Evolutionary conservation across 1,140 invertebrate genomes (phyloP).

Genomic region (Neuroterus valhalla): DNA sequence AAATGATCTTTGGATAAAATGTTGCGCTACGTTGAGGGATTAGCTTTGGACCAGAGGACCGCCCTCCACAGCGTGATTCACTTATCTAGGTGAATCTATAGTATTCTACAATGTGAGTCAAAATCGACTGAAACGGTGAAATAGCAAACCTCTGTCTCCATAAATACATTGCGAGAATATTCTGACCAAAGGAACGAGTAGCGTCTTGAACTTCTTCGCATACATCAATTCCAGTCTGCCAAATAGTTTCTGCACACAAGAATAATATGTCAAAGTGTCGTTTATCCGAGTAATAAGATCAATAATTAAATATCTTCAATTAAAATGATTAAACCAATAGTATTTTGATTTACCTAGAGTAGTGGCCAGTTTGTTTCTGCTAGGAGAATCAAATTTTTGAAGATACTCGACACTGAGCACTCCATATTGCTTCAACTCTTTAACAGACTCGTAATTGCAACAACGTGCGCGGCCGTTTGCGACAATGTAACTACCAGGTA

Average conservation of each 20-base stretch:
- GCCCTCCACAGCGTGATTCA: too few relatives aligned
- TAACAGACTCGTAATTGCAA: constrained; percentile 69
- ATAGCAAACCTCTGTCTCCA: constrained; percentile 71
- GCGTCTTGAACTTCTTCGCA: constrained; percentile 74
- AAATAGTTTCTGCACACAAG: constrained; percentile 71
- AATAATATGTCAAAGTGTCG: too few relatives aligned
- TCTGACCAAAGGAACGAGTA: constrained; percentile 58
- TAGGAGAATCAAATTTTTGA: constrained; percentile 67
- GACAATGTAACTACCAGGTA: constrained; percentile 68
- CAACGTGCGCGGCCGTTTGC: constrained; percentile 68
- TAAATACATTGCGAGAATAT: constrained; percentile 66
- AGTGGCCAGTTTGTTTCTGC: constrained; percentile 65
- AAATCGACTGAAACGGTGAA: constrained; percentile 68
- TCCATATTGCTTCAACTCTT: constrained; percentile 66
- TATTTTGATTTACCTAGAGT: constrained; percentile 53
- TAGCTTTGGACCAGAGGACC: too few relatives aligned
- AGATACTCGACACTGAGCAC: constrained; percentile 69
- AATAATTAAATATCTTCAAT: constrained; percentile 32
- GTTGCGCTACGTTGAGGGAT: background rate
- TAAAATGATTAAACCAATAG: constrained; percentile 32
- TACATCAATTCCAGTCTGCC: constrained; percentile 68
- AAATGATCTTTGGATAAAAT: constrained; percentile 11
- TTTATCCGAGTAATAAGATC: too few relatives aligned
- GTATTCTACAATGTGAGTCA: constrained; percentile 72
- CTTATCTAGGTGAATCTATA: constrained; percentile 65